Evolutionary conservation across 2,113 vertebrate genomes (phyloP).

Genomic region (Microtus ochrogaster): DNA sequence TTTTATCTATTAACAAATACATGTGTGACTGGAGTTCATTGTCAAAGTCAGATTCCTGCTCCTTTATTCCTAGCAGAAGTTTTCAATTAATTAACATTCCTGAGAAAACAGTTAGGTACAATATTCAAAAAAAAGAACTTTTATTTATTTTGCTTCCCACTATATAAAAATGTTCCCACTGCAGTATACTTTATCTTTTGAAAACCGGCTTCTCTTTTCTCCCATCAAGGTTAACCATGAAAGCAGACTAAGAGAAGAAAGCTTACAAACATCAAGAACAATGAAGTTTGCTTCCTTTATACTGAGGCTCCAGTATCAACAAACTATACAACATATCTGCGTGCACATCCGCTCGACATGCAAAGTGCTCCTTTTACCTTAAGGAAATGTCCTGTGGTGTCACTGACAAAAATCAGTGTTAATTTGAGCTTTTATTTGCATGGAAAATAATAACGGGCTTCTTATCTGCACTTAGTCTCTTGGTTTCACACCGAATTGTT

Average conservation of each 20-base stretch:
- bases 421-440: background rate
- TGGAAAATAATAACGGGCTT: constrained; percentile 32
- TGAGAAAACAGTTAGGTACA: constrained; percentile 65
- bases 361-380: background rate
- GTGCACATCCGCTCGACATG: background rate
- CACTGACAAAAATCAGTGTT: constrained; percentile 7
- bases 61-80: constrained; percentile 34
- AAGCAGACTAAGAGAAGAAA: constrained; percentile 7
- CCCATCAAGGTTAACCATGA: constrained; percentile 12
- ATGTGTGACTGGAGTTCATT: constrained; percentile 66
- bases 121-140: constrained; percentile 62
- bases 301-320: background rate
- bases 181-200: constrained; percentile 49
- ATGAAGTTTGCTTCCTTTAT: background rate
- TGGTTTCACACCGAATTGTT: background rate
- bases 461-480: background rate
- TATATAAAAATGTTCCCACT: constrained; percentile 65
- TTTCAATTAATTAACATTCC: constrained; percentile 77
- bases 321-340: background rate
- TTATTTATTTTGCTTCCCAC: constrained; percentile 74
- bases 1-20: constrained; percentile 73
- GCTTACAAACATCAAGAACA: background rate
- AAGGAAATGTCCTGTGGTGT: background rate
- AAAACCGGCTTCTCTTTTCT: constrained; percentile 61
- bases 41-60: constrained; percentile 54